Evolutionary conservation across 1,140 invertebrate species (phyloP).

Genomic region (Drosophila elegans): DNA sequence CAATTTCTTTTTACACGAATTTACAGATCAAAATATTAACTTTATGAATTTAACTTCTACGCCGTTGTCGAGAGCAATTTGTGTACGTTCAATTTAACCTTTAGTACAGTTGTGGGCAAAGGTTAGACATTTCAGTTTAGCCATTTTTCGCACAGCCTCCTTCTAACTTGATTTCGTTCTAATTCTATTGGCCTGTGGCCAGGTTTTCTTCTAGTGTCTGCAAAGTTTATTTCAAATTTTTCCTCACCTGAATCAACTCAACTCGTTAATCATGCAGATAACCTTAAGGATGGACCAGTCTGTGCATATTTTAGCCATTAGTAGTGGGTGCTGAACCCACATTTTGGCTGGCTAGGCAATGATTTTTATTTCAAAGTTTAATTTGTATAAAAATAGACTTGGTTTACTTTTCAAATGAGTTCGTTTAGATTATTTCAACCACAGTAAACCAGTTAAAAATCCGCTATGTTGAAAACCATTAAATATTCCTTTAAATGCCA

Average conservation of each 20-base stretch:
- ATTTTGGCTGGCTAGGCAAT: slow-evolving; percentile 3
- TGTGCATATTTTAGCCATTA: slow-evolving; percentile 50
- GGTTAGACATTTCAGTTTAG: neutral
- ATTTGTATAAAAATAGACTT: too few relatives aligned
- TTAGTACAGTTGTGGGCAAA: neutral
- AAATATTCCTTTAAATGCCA: too few relatives aligned
- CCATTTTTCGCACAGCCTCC: slow-evolving; percentile 17
- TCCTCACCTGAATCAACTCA: slow-evolving; percentile 3
- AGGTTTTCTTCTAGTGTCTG: slow-evolving; percentile 47
- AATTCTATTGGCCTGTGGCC: slow-evolving; percentile 35
- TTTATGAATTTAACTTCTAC: slow-evolving; percentile 13
- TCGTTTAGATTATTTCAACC: too few relatives aligned
- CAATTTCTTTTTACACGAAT: slow-evolving; percentile 9
- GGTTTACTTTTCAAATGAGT: too few relatives aligned
- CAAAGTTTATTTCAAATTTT: slow-evolving; percentile 54
- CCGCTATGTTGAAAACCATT: too few relatives aligned
- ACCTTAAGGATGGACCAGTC: slow-evolving; percentile 46
- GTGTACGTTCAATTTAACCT: slow-evolving; percentile 22
- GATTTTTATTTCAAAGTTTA: neutral
- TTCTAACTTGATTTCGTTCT: slow-evolving; percentile 2
- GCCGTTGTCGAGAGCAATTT: neutral
- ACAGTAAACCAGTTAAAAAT: too few relatives aligned
- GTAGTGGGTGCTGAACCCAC: neutral
- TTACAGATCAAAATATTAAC: slow-evolving; percentile 13
- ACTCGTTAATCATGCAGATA: slow-evolving; percentile 73